Evolutionary conservation across 2,113 vertebrate species (phyloP).

Genomic region (Microtus pennsylvanicus): DNA sequence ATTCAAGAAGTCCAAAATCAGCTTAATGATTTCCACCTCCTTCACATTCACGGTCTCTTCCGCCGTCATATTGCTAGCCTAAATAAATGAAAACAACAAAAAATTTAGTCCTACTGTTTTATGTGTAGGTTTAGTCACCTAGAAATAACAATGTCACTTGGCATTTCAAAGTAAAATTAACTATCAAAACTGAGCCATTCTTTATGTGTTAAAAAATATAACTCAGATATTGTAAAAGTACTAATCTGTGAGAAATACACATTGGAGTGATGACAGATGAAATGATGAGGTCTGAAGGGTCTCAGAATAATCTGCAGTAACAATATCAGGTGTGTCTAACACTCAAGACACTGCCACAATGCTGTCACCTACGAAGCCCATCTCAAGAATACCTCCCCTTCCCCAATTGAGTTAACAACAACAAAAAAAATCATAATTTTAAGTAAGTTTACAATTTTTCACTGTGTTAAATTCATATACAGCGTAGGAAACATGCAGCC

Average conservation of each 20-base stretch:
- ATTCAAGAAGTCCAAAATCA: slow-evolving; percentile 98
- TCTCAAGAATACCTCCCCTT: not conserved
- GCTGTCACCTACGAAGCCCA: not conserved
- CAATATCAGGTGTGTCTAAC: not conserved
- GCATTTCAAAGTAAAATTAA: slow-evolving; percentile 43
- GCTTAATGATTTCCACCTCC: slow-evolving; percentile 97
- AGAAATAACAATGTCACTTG: slow-evolving; percentile 6
- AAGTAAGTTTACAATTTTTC: not conserved
- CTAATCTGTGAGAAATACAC: slow-evolving; percentile 22
- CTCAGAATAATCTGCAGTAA: slow-evolving; percentile 27
- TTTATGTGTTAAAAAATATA: not conserved
- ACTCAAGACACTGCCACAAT: not conserved
- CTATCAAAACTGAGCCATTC: not conserved
- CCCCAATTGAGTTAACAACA: not conserved
- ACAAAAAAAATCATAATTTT: not conserved
- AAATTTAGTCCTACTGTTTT: not conserved
- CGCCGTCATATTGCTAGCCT: slow-evolving; percentile 94
- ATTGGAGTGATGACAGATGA: slow-evolving; percentile 35
- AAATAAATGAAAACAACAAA: slow-evolving; percentile 73
- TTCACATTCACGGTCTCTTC: slow-evolving; percentile 98
- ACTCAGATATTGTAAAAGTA: slow-evolving; percentile 3
- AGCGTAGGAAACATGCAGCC: not conserved
- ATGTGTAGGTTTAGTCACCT: slow-evolving; percentile 42
- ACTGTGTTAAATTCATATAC: not conserved
- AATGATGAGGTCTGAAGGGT: not conserved